These are phyloP conservation scores for Bos indicus DNA, from an alignment of 2,113 vertebrate genomes.

Conservation along the genomic window DNA sequence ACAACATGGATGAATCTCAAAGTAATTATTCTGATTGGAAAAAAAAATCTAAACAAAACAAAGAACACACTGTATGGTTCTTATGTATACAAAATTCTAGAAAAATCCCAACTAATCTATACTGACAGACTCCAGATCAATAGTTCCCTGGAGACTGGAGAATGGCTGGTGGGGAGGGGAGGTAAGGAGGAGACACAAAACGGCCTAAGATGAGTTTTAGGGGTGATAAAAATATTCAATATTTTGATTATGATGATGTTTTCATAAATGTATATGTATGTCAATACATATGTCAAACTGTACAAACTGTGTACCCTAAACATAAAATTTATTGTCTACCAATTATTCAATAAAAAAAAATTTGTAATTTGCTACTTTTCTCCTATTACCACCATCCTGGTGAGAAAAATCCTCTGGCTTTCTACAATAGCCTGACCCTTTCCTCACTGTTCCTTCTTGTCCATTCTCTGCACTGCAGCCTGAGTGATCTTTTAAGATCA, in stretches of 20 bases:
- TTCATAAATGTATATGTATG: slow-evolving; percentile 1
- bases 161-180: not conserved
- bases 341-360: not conserved
- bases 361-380: not conserved
- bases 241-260: slow-evolving; percentile 2
- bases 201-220: not conserved
- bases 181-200: not conserved
- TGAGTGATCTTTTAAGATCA: not conserved
- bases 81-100: not conserved
- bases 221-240: not conserved
- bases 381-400: not conserved
- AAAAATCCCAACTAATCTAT: not conserved
- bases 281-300: not conserved
- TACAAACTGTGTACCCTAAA: not conserved
- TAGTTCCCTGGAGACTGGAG: not conserved
- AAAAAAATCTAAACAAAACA: not conserved
- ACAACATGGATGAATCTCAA: not conserved
- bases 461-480: not conserved
- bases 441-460: not conserved
- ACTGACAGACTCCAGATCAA: not conserved
- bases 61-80: not conserved
- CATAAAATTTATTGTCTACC: not conserved
- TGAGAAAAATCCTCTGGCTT: not conserved
- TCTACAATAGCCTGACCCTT: not conserved
- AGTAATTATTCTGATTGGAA: not conserved